phyloP scores from a whole-genome alignment of 2,888 invertebrate species.

The Caenorhabditis sp. region DNA sequence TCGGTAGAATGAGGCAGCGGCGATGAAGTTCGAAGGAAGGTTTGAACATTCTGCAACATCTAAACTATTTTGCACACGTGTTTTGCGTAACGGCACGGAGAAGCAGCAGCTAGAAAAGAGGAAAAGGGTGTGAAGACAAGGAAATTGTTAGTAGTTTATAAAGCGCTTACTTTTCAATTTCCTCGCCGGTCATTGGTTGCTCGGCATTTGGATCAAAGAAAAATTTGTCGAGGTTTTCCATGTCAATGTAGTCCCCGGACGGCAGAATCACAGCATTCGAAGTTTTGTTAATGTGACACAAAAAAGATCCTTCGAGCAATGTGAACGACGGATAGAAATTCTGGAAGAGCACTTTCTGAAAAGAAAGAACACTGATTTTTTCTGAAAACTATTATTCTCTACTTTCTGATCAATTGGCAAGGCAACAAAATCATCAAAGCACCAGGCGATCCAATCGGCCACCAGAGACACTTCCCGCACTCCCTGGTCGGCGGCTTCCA shows the following conservation, averaged over 20 bases:
- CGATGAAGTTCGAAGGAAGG: conserved; percentile 38
- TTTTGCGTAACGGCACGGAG: too few relatives aligned
- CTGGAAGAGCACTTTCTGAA: conserved; percentile 48
- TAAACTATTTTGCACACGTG: conserved; percentile 10
- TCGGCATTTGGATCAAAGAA: conserved; percentile 20
- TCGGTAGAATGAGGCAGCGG: conserved; percentile 18
- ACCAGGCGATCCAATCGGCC: conserved; percentile 50
- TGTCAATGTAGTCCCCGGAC: conserved; percentile 54
- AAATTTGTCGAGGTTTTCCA: conserved; percentile 28
- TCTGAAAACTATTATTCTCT: too few relatives aligned
- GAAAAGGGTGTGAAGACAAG: neutral
- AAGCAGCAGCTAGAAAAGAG: too few relatives aligned
- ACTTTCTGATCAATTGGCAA: conserved; percentile 52
- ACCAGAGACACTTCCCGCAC: conserved; percentile 44
- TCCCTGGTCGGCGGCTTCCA: conserved; percentile 24
- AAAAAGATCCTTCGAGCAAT: conserved; percentile 39
- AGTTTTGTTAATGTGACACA: conserved; percentile 36
- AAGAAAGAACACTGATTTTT: too few relatives aligned
- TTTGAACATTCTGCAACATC: conserved; percentile 45
- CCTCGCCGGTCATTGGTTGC: conserved; percentile 21
- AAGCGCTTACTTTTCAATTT: conserved; percentile 32
- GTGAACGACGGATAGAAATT: conserved; percentile 49
- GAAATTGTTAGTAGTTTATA: neutral
- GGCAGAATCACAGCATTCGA: conserved; percentile 27
- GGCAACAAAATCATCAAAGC: conserved; percentile 45